Percentiles rank a stretch among this genome's conserved stretches.
Evolutionary conservation across 2,888 invertebrate species (phyloP).

Genomic region (Neoscelio sp.): DNA sequence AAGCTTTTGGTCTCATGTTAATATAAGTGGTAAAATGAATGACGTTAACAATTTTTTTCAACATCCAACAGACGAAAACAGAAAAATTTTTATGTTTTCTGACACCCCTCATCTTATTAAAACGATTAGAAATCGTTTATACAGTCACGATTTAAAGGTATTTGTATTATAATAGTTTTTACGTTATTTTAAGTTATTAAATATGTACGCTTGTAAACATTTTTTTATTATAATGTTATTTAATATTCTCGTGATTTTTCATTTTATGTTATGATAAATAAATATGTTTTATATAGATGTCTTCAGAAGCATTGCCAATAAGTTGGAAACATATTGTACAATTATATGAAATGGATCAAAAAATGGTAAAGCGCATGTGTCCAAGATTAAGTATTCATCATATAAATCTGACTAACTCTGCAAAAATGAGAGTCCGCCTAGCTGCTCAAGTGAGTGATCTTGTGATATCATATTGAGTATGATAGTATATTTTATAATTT

Average conservation of each 20-base stretch:
- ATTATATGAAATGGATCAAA: slow-evolving; percentile 11
- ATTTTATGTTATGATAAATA: too few species aligned
- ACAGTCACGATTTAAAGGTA: too few species aligned
- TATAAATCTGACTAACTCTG: slow-evolving; percentile 3
- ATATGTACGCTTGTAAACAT: too few species aligned
- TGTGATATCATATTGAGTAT: neutral
- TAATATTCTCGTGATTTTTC: too few species aligned
- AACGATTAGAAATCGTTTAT: too few species aligned
- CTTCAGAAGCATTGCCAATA: neutral
- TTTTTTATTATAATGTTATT: too few species aligned
- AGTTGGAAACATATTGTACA: slow-evolving; percentile 14
- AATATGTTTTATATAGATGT: neutral
- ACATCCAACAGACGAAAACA: neutral
- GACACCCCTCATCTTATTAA: too few species aligned
- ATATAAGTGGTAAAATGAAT: neutral
- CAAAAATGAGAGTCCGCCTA: slow-evolving; percentile 11
- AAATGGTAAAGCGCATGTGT: slow-evolving; percentile 3
- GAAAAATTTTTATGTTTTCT: too few species aligned
- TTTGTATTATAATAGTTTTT: too few species aligned
- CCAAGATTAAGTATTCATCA: slow-evolving; percentile 13
- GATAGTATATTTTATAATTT: neutral
- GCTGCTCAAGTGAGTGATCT: slow-evolving; percentile 3
- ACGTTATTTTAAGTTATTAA: too few species aligned
- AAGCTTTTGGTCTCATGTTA: neutral
- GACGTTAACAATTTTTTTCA: neutral